Base-by-base conservation (phyloP, 2,888 invertebrate genomes). In the Sphaerophoria taeniata region DNA sequence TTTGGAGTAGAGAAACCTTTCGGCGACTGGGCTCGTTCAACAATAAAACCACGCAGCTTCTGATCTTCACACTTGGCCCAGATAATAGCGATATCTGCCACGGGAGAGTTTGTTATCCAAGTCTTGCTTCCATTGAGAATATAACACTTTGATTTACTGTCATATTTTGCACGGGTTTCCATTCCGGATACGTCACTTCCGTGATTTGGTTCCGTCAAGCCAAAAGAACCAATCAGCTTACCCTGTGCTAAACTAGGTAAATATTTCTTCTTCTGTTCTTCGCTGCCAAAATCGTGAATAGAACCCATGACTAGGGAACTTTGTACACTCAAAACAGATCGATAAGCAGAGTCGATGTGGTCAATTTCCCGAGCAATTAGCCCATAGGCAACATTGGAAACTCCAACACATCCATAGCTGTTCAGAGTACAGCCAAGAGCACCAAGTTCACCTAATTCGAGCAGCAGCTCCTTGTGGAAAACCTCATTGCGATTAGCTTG, bases 261-360 rank as follows among this genome's bases (percentile, higher is more conserved):
- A 92, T 95, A 99, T 90, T 95, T 96, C 88, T 98, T 94, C 90
- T 97, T 98, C 90, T 99, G 99, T 88, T 95, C 95, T 70, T 97
- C 96, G 49, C 94, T 95, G 16, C 99, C 99, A 90, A 95, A 99
- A 89, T 95, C 95, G 90, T 97, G 95, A 88, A 99, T 99, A 0
- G 99, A 96, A 61, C 97, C 97, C 96, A 98, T 98, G 0, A 97
- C 98, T 71, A 99, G 93, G 34, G 98, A 98, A 63, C 99, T 99
- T 92, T 99, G 99, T 0, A 99, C 99, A 92, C 99, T 99, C 93
- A 99, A 94, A 0, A 98, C 97, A 2, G 99, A 99, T 88, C 99
- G 94, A 91, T 98, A 99, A 4, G 97, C 95, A 79, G 98, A 98
- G 92, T 99, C 99, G 9, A 99, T 95, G 87, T 95, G 94, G 92